A percentile compares a stretch with the other conserved stretches of the same genome.
Evolutionary conservation across 2,113 vertebrate genomes (phyloP).

Genomic region (Silurus meridionalis): DNA sequence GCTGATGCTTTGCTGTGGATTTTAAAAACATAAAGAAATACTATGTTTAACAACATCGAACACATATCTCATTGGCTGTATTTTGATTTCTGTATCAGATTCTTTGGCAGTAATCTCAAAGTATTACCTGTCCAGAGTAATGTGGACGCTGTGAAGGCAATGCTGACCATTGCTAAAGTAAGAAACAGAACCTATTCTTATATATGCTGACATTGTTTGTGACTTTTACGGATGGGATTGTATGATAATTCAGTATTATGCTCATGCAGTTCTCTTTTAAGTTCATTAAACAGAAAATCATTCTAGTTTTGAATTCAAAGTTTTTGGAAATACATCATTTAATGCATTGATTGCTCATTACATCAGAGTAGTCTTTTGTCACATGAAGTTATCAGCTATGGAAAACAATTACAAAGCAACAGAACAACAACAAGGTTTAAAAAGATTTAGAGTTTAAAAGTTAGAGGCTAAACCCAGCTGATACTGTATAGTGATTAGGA

Average conservation of each 20-base stretch:
- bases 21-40: neutral
- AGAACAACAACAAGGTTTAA: neutral
- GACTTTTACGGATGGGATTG: neutral
- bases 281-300: neutral
- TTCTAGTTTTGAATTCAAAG: neutral
- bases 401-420: neutral
- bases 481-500: neutral
- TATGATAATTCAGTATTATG: neutral
- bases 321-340: neutral
- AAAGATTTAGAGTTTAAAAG: neutral
- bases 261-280: neutral
- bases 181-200: constrained; percentile 37
- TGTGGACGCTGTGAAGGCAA: constrained; percentile 79
- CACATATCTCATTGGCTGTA: neutral
- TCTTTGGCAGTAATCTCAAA: constrained; percentile 83
- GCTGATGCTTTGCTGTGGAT: neutral
- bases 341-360: neutral
- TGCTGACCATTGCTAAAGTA: constrained; percentile 90
- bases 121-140: constrained; percentile 83
- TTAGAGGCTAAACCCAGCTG: neutral
- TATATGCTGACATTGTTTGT: neutral
- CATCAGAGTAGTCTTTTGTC: neutral
- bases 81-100: constrained; percentile 71
- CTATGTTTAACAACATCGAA: neutral
- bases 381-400: neutral